Evolutionary conservation across 1,140 invertebrate species (phyloP).

Genomic region (Trinorchestia longiramus): DNA sequence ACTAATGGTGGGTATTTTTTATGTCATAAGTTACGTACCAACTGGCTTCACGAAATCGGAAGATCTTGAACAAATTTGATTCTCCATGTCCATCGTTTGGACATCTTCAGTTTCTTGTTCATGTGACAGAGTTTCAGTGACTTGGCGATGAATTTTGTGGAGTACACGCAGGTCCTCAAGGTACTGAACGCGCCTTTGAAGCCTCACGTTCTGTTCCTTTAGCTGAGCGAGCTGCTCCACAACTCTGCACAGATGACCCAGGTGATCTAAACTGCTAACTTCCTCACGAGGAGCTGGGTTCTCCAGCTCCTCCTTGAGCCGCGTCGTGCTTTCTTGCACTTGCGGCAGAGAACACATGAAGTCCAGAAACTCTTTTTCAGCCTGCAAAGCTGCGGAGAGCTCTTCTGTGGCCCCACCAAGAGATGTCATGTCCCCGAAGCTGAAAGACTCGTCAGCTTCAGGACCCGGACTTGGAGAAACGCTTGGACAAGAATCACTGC

Average conservation of each 20-base stretch:
- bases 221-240: constrained; percentile 82
- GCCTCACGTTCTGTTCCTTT: constrained; percentile 79
- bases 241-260: constrained; percentile 81
- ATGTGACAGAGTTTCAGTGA: constrained; percentile 13
- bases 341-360: constrained; percentile 66
- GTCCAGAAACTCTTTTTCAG: constrained; percentile 67
- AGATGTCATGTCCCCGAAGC: constrained; percentile 58
- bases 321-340: constrained; percentile 58
- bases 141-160: constrained; percentile 72
- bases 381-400: constrained; percentile 64
- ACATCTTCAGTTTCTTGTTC: background rate
- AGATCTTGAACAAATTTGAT: background rate
- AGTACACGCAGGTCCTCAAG: constrained; percentile 80
- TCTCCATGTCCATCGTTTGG: background rate
- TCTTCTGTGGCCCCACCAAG: constrained; percentile 56
- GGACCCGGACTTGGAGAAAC: constrained; percentile 66
- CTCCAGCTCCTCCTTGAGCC: constrained; percentile 44
- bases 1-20: too few relatives aligned
- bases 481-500: constrained; percentile 64
- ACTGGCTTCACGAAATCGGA: background rate
- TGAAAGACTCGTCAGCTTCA: constrained; percentile 61
- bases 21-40: background rate
- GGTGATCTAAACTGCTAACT: constrained; percentile 76
- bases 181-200: constrained; percentile 79
- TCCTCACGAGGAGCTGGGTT: constrained; percentile 53